These are phyloP conservation scores for Ammodytes dubius DNA, from an alignment of 2,113 vertebrate genomes.

Conservation along the genomic window DNA sequence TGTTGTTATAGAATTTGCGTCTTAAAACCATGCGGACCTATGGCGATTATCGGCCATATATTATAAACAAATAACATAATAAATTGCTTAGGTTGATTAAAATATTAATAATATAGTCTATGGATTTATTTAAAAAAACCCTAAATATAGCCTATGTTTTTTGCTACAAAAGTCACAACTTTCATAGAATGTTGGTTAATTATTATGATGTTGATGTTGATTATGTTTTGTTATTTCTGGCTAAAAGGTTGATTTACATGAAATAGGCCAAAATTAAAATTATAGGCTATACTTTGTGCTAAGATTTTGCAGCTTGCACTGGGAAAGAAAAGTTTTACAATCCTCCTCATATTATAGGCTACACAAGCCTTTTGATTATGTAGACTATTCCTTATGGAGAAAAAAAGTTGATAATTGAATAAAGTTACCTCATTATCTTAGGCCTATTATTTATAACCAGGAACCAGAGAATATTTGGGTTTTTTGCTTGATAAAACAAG, in stretches of 20 bases:
- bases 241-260: not conserved
- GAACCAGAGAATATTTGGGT: not conserved
- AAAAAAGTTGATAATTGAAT: not conserved
- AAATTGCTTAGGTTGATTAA: not conserved
- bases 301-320: not conserved
- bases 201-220: not conserved
- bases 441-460: not conserved
- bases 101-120: too few relatives aligned
- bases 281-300: not conserved
- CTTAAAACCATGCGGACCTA: not conserved
- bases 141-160: not conserved
- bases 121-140: not conserved
- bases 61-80: slow-evolving; percentile 56
- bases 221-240: not conserved
- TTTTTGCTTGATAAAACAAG: not conserved
- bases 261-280: not conserved
- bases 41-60: slow-evolving; percentile 9
- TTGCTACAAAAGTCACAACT: not conserved
- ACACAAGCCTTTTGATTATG: not conserved
- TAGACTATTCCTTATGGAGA: not conserved
- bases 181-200: not conserved
- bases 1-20: slow-evolving; percentile 7
- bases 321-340: not conserved
- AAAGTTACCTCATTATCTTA: not conserved
- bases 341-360: not conserved